Percentiles rank a stretch among this genome's conserved stretches.
These are phyloP conservation scores for Anolis sagrei DNA, from an alignment of 2,113 vertebrate genomes.

Conservation along the genomic window DNA sequence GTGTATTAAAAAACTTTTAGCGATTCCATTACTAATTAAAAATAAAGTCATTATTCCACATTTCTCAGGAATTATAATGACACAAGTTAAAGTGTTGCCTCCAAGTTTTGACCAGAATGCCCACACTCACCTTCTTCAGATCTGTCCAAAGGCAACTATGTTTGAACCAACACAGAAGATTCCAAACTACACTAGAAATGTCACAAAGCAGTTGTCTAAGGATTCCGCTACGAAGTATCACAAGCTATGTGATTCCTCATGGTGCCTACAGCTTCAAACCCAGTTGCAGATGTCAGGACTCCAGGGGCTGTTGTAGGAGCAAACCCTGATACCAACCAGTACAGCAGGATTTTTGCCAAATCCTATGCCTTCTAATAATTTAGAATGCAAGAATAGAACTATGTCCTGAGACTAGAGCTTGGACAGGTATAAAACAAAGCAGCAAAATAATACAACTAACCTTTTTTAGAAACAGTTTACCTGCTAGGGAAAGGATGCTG, in stretches of 20 bases:
- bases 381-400: neutral
- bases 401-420: constrained; percentile 18
- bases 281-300: neutral
- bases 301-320: neutral
- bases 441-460: neutral
- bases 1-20: no score
- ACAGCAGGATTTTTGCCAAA: neutral
- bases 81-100: no score
- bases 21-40: no score
- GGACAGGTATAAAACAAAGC: constrained; percentile 19
- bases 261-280: neutral
- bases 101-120: no score
- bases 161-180: neutral
- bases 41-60: no score
- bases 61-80: no score
- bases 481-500: constrained; percentile 81
- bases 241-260: neutral
- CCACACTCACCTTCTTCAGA: neutral
- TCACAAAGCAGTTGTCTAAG: no score
- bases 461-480: constrained; percentile 69
- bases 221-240: neutral
- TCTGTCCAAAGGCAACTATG: neutral
- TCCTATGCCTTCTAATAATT: neutral
- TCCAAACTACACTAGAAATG: neutral
- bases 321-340: no score